These are phyloP conservation scores for Prenolepis imparis DNA, from an alignment of 2,888 invertebrate species.

Conservation along the genomic window DNA sequence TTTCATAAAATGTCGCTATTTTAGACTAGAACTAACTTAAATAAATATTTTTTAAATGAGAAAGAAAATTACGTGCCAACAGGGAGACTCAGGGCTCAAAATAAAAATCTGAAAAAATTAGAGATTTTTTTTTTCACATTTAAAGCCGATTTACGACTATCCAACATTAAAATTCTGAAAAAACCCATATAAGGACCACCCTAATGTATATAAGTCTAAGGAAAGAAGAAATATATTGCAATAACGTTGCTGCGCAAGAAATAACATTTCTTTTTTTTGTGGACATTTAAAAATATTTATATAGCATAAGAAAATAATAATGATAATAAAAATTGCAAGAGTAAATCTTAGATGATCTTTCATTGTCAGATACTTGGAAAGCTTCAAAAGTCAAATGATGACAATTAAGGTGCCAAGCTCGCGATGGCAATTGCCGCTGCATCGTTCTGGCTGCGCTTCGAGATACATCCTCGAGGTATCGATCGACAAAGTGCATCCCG, in stretches of 20 bases:
- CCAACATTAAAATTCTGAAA: too few species aligned
- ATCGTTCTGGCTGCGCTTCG: conserved; percentile 10
- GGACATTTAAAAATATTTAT: neutral
- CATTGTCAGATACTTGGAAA: neutral
- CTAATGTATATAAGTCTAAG: neutral
- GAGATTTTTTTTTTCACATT: too few species aligned
- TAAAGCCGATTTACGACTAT: too few species aligned
- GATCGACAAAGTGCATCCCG: conserved; percentile 31
- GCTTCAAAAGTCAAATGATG: conserved; percentile 15
- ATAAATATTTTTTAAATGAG: too few species aligned
- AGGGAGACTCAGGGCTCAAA: too few species aligned
- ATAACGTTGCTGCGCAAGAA: neutral
- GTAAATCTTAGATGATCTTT: neutral
- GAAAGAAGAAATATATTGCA: neutral
- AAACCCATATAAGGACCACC: too few species aligned
- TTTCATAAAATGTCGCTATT: too few species aligned
- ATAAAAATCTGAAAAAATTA: too few species aligned
- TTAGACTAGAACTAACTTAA: too few species aligned
- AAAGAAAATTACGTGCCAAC: too few species aligned
- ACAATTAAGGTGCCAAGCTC: conserved; percentile 32
- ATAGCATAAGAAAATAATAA: neutral
- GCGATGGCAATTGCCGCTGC: neutral
- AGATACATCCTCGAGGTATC: conserved; percentile 23
- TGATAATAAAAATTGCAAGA: neutral
- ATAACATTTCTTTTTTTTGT: neutral